Base-by-base conservation (phyloP, 2,888 invertebrate genomes). In the Slavum lentiscoides region DNA sequence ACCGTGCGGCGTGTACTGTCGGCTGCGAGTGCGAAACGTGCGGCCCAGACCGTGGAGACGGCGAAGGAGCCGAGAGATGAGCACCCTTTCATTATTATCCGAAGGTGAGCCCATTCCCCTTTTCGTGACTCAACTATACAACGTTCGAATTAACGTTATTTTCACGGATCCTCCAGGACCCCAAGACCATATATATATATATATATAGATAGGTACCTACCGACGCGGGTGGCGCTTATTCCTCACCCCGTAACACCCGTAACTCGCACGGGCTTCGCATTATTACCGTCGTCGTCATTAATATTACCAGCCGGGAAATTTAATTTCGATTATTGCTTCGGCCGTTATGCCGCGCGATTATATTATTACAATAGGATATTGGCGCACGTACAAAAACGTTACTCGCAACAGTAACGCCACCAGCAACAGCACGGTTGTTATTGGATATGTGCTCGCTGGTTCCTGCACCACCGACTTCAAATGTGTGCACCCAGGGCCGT, bases 291-390 rank as follows among this genome's bases (percentile, higher is more conserved):
- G 49, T 39, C 62, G 39, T 70, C 58, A 58, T 66, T 68, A 68
- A 76, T 68, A 76, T 59, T 68, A 49, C 59, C 76, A 43, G 43
- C 59, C 76, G 49, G 76, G 76, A 76, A 76, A 68, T 76, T 76
- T 76, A 76, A 76, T 76, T 76, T 76, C 59, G 76, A 76, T 75
- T 76, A 76, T 76, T 76, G 59, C n/a, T 49, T 7, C 15, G 30
- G 49, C 70, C 9, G 37, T 74, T 23, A 30, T 30, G 55, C 53
- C 37, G 11, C 11, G 30, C 30, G 30, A 30, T 30, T 13, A 19
- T 39, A 59, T 68, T 39, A 59, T 68, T 59, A 37, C 58, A 43
- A 59, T 59, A 23, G n/a, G 59, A 55, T 64, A 64, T 74, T n/a
- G 39, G 43, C 23, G 43, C 23, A 39, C 39, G 64, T 55, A 49